Evolutionary conservation across 2,888 invertebrate genomes (phyloP), one percentile per base, ranked within the genome.

Genomic region (Polydrusus cervinus): DNA sequence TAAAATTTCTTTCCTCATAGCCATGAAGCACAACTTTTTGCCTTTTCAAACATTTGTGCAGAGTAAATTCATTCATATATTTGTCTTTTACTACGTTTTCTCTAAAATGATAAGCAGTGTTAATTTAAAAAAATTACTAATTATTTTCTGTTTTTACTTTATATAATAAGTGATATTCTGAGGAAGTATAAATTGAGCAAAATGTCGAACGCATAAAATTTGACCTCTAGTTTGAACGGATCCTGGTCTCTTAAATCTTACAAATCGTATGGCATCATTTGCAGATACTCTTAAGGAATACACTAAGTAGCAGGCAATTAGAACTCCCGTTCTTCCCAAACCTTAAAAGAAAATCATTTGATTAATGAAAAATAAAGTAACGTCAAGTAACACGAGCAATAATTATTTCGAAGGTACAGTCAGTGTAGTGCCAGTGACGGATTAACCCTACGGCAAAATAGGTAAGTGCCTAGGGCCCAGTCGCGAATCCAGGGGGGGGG

Each of bases 251-350:
- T 93, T 93, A 83, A 91, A 90, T 77, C 96, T 88, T 45, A 96
- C 94, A 80, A 93, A 92, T 43, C 93, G 90, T 75, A 96, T 94
- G 5, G 95, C 95, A 79, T 95, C 94, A 83, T 93, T 92, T 7
- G 95, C 94, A 65, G 91, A 88, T 65, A 95, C 91, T 76, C 95
- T 89, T 81, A 94, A 89, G 10, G 93, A 92, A 87, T 93, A 96
- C 20, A 97, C 93, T 70, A 97, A 89, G 87, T 94, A 96, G 85
- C 95, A 95, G 0, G 96, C 94, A 78, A 97, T 95, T 38, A 97
- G 88, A 43, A 96, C 95, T 0, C 97, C 96, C 0, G 96, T 97
- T 77, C 97, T 88, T 3, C 95, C 96, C 55, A 94, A 88, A 79
- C 94, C 94, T 93, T 86, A 2, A 83, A 57, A 6, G 13, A n/a